Base-by-base conservation (phyloP, 2,888 invertebrate genomes). In the Exocentrus adspersus region DNA sequence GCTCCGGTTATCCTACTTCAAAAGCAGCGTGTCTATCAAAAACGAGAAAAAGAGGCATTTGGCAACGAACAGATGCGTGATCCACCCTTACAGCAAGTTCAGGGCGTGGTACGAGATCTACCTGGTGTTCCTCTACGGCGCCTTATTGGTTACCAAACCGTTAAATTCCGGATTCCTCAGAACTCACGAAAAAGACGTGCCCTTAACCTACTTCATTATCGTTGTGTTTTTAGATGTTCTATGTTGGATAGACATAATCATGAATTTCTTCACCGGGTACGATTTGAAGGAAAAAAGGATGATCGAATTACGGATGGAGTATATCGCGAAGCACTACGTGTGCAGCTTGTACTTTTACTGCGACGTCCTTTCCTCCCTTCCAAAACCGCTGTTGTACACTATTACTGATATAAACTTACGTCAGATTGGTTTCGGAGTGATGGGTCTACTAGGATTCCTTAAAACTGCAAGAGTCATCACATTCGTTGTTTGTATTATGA, bases 71-170 rank as follows among this genome's bases (percentile, higher is more conserved):
- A 16, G 48, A 0, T 68, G 46, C 17, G 60, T 69, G 1, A 70
- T 74, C 19, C 75, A 75, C 59, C 75, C 75, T 2, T 43, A 2
- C 67, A 74, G 24, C 48, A 50, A 24, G 12, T 51, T 65, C 45
- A 46, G 58, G 16, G 32, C 16, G 2, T 59, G 43, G 30, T 71
- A 71, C 51, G 69, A 75, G 12, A 20, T 67, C 10, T 73, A 65
- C 42, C 65, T 50, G n/a, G 62, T 67, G 17, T 64, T 67, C 45
- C 63, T 72, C 19, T 69, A 73, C 42, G 42, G 58, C 3, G 14
- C 43, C 2, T 21, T 60, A 16, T 21, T 72, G 14, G 14, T 68
- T 0, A 10, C 48, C 1, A 72, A 70, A 50, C 61, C 70, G 4
- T 21, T 68, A 4, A 65, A 70, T 37, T 48, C 63, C 9, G 65